A percentile compares a stretch with the other conserved stretches of the same genome.
Conservation (phyloP, 1,140 invertebrate species). For the Rhizoglyphus robini region DNA sequence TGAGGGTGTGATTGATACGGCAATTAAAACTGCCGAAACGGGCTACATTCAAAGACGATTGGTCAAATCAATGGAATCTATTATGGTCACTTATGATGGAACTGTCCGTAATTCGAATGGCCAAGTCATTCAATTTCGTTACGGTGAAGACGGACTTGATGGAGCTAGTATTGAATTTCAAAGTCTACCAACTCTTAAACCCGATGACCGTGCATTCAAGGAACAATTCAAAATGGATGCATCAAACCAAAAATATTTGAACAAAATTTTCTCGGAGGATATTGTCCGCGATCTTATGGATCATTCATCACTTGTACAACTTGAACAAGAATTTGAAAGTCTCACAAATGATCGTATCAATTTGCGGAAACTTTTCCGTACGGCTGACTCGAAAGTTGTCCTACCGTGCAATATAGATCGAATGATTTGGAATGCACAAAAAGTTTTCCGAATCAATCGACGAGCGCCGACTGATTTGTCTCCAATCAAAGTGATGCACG, state of each 20-base stretch:
- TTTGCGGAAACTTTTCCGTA: constrained; percentile 55
- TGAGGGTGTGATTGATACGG: constrained; percentile 95
- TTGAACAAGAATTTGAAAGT: constrained; percentile 93
- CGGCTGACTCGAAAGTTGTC: constrained; percentile 57
- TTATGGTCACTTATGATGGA: constrained; percentile 94
- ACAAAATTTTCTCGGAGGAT: constrained; percentile 74
- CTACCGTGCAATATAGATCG: constrained; percentile 91
- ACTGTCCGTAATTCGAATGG: constrained; percentile 90
- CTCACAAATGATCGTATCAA: constrained; percentile 69
- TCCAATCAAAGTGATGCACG: constrained; percentile 69
- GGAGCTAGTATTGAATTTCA: constrained; percentile 93
- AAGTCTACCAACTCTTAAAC: constrained; percentile 80
- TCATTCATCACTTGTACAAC: constrained; percentile 69
- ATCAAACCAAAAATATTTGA: constrained; percentile 68
- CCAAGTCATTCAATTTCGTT: constrained; percentile 91
- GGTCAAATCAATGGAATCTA: constrained; percentile 99
- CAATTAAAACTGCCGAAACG: constrained; percentile 99
- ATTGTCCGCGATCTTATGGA: constrained; percentile 84
- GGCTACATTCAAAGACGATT: constrained; percentile 98
- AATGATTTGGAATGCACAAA: constrained; percentile 99
- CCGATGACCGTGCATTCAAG: constrained; percentile 90
- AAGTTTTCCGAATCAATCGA: constrained; percentile 97
- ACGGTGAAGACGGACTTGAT: constrained; percentile 93
- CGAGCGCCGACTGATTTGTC: constrained; percentile 81
- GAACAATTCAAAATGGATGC: constrained; percentile 91